A percentile compares a stretch with the other conserved stretches of the same genome.
phyloP scores from a whole-genome alignment of 2,797 vertebrate species.

The Molothrus aeneus region DNA sequence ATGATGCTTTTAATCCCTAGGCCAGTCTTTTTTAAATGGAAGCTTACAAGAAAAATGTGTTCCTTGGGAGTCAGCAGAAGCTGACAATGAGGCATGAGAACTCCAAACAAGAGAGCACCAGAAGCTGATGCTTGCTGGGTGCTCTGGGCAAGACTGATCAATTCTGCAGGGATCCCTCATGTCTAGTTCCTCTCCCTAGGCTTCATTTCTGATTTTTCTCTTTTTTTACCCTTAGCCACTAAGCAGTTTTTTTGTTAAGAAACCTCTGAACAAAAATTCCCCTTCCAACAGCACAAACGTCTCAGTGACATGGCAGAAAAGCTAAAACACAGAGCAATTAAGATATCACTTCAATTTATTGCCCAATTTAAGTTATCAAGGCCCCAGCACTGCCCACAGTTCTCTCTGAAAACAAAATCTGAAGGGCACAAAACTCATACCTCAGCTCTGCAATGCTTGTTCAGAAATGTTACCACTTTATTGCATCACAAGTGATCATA shows the following conservation, averaged over 20 bases:
- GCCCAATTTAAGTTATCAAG: neutral
- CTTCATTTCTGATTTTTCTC: neutral
- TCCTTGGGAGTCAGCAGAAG: neutral
- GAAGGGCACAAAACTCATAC: neutral
- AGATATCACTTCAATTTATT: constrained; percentile 13
- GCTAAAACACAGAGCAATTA: neutral
- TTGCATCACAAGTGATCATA: neutral
- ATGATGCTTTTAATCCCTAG: neutral
- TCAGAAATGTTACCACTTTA: neutral
- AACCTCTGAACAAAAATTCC: neutral
- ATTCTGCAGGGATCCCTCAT: neutral
- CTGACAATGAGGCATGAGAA: neutral
- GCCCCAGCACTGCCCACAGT: neutral
- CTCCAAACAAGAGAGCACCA: neutral
- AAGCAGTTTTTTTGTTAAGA: neutral
- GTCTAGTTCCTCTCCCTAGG: too few relatives aligned
- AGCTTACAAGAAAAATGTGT: neutral
- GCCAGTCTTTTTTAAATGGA: neutral
- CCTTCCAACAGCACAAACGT: neutral
- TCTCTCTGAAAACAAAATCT: neutral
- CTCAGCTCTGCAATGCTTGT: neutral
- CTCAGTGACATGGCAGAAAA: neutral
- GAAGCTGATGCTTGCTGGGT: neutral
- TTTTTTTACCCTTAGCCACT: neutral
- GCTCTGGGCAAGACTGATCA: neutral